Percentiles rank a stretch among this genome's conserved stretches.
Evolutionary conservation across 2,797 vertebrate species (phyloP).

Genomic region (Vultur gryphus): DNA sequence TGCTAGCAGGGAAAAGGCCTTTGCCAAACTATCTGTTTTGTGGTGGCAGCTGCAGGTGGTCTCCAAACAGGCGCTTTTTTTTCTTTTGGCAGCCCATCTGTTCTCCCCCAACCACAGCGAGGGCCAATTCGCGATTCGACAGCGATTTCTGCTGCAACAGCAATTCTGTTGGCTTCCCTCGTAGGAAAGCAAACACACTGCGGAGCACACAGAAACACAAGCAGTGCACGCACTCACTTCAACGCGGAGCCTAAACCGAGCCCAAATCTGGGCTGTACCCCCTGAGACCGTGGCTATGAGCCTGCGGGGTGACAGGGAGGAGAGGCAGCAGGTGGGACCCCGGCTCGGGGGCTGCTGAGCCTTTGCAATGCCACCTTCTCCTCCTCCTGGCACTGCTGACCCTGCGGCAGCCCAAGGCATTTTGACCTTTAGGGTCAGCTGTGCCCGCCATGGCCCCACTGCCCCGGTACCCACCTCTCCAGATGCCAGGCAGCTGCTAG

Average conservation of each 20-base stretch:
- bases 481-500: neutral
- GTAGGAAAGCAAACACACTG: neutral
- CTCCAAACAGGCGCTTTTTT: neutral
- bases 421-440: neutral
- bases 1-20: neutral
- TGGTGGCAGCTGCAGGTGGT: neutral
- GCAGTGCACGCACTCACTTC: rapidly evolving
- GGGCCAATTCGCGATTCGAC: neutral
- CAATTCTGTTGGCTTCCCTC: neutral
- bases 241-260: rapidly evolving
- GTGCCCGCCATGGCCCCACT: neutral
- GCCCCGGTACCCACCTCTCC: neutral
- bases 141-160: neutral
- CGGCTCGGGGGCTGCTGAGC: neutral
- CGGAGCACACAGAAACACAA: neutral
- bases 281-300: neutral
- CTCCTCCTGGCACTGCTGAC: rapidly evolving
- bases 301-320: neutral
- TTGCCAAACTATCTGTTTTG: neutral
- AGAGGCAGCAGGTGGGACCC: neutral
- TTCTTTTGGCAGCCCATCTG: neutral
- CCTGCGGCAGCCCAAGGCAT: neutral
- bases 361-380: neutral
- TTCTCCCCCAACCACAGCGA: neutral
- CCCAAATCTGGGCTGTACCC: neutral